Evolutionary conservation across 2,113 vertebrate species (phyloP).

Genomic region (Ursus arctos): DNA sequence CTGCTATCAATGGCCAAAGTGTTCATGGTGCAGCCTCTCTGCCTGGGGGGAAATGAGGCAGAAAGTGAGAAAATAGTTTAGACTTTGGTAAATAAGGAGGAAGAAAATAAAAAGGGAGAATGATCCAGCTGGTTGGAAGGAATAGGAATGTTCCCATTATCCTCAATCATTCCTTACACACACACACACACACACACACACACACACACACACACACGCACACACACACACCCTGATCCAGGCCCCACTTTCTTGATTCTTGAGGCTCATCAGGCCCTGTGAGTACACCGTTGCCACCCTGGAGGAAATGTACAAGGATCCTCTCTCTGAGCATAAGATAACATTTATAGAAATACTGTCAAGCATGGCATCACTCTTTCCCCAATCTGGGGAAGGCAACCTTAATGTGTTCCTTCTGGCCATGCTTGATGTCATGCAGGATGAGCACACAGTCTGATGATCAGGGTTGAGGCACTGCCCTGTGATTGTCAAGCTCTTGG

Average conservation of each 20-base stretch:
- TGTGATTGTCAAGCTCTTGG: conserved; percentile 95
- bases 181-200: background rate
- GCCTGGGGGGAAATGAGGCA: conserved; percentile 85
- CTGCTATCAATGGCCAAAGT: conserved; percentile 93
- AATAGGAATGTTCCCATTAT: background rate
- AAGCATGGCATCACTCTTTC: conserved; percentile 88
- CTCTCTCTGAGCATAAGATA: conserved; percentile 94
- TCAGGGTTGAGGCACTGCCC: conserved; percentile 92
- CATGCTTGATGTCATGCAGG: conserved; percentile 93
- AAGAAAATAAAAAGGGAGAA: background rate
- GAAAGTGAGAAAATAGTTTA: background rate
- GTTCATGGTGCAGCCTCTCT: conserved; percentile 92
- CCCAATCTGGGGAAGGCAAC: conserved; percentile 95
- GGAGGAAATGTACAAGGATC: conserved; percentile 91
- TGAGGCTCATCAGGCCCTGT: conserved; percentile 92
- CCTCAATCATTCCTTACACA: background rate
- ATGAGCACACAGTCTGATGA: conserved; percentile 91
- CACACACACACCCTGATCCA: background rate
- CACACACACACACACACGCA: background rate
- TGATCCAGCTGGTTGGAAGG: background rate
- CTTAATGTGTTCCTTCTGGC: conserved; percentile 95
- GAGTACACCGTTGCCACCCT: conserved; percentile 92
- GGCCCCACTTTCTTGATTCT: conserved; percentile 94
- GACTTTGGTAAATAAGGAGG: background rate
- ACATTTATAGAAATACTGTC: conserved; percentile 95